Percentiles rank a stretch among this genome's conserved stretches.
These are phyloP conservation scores for Hypena proboscidalis DNA, from an alignment of 2,888 invertebrate genomes.

Conservation along the genomic window DNA sequence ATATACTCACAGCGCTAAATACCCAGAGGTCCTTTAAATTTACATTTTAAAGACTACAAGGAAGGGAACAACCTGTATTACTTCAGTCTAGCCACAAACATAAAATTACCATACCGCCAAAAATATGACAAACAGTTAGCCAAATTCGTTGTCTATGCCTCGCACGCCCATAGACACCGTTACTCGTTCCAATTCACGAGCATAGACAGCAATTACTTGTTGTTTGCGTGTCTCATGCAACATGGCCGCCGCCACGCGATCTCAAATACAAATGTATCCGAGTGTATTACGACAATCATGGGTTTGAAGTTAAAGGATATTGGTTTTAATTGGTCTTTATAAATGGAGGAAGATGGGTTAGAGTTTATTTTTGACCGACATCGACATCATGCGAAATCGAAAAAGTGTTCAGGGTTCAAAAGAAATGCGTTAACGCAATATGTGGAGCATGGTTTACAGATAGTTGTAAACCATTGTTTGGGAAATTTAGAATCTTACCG, in stretches of 20 bases:
- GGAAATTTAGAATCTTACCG: too few relatives aligned
- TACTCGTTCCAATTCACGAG: conserved; percentile 35
- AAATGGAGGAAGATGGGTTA: neutral
- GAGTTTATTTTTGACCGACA: conserved; percentile 21
- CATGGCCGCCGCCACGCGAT: conserved; percentile 24
- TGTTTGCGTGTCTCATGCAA: conserved; percentile 38
- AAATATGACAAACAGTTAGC: neutral
- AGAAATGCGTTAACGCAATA: too few relatives aligned
- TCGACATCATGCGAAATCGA: too few relatives aligned
- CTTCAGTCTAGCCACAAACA: too few relatives aligned
- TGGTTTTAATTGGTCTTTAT: conserved; percentile 7
- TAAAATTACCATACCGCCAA: neutral
- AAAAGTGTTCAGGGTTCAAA: too few relatives aligned
- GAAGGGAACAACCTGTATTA: too few relatives aligned
- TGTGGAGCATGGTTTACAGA: too few relatives aligned
- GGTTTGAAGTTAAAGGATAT: conserved; percentile 32
- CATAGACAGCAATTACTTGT: conserved; percentile 27
- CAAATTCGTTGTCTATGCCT: neutral
- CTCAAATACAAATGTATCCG: conserved; percentile 26
- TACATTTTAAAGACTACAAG: too few relatives aligned
- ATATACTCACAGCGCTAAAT: too few relatives aligned
- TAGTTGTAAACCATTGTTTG: too few relatives aligned
- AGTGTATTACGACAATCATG: conserved; percentile 16
- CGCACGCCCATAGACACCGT: conserved; percentile 33
- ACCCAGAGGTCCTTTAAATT: too few relatives aligned